A percentile compares a stretch with the other conserved stretches of the same genome.
phyloP scores from a whole-genome alignment of 1,140 invertebrate species.

The Brachionus calyciflorus region DNA sequence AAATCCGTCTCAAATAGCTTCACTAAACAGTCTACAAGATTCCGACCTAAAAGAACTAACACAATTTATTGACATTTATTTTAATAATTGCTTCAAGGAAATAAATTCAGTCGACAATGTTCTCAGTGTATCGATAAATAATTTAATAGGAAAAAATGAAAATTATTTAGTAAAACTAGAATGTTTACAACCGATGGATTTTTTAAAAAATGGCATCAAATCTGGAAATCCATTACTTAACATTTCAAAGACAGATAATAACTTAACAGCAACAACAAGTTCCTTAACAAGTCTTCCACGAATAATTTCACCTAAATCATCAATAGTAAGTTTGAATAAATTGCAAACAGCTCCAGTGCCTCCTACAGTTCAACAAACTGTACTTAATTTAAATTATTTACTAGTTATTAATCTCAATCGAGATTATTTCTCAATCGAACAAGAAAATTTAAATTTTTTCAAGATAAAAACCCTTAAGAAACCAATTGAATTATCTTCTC shows the following conservation, averaged over 20 bases:
- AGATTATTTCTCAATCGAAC: conserved; percentile 5
- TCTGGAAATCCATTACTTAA: neutral
- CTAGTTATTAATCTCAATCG: conserved; percentile 6
- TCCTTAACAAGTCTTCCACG: neutral
- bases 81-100: neutral
- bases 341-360: neutral
- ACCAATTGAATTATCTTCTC: neutral
- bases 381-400: conserved; percentile 3
- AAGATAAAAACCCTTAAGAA: neutral
- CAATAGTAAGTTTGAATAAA: neutral
- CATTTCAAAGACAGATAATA: neutral
- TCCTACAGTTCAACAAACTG: neutral
- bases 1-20: conserved; percentile 7
- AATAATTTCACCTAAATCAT: conserved; percentile 20
- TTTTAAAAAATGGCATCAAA: conserved; percentile 31
- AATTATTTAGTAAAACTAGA: conserved; percentile 11
- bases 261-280: neutral
- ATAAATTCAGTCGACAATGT: neutral
- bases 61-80: neutral
- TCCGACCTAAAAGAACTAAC: conserved; percentile 10
- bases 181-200: neutral
- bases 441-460: conserved; percentile 38
- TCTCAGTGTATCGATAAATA: neutral
- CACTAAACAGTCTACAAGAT: conserved; percentile 21
- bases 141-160: neutral